Conservation (phyloP, 2,888 invertebrate species). For the Microctonus hyperodae region DNA sequence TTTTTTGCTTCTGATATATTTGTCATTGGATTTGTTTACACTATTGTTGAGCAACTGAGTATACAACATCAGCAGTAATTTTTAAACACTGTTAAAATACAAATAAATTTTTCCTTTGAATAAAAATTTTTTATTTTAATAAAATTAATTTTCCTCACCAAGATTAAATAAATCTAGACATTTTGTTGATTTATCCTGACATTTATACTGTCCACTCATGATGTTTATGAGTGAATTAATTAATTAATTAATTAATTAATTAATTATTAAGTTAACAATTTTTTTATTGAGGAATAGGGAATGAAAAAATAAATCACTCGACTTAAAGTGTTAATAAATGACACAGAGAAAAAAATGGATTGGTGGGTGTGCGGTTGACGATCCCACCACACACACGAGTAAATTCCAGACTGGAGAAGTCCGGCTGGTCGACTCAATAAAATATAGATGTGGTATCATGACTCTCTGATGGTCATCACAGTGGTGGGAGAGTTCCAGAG, state of each 20-base stretch:
- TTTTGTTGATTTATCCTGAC: neutral
- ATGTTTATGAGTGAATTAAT: too few relatives aligned
- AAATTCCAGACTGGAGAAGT: slow-evolving; percentile 5
- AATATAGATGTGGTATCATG: slow-evolving; percentile 5
- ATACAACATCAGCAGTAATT: neutral
- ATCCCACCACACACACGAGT: neutral
- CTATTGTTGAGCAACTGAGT: neutral
- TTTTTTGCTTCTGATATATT: neutral
- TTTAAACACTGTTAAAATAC: too few relatives aligned
- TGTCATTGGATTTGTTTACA: neutral
- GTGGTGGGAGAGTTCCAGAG: slow-evolving; percentile 19
- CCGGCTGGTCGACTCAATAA: neutral
- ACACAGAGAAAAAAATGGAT: neutral
- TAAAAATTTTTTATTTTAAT: neutral
- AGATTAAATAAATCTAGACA: neutral
- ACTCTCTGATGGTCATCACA: neutral
- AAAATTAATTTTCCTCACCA: neutral
- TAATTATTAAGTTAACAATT: neutral
- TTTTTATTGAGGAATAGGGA: neutral
- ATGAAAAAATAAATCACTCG: neutral
- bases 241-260: too few relatives aligned
- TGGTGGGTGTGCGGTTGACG: slow-evolving; percentile 10
- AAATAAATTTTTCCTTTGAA: too few relatives aligned
- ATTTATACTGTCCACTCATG: neutral
- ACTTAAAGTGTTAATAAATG: neutral